Base-by-base conservation (phyloP, 2,888 invertebrate genomes). In the Hydrotaea cyrtoneurina region DNA sequence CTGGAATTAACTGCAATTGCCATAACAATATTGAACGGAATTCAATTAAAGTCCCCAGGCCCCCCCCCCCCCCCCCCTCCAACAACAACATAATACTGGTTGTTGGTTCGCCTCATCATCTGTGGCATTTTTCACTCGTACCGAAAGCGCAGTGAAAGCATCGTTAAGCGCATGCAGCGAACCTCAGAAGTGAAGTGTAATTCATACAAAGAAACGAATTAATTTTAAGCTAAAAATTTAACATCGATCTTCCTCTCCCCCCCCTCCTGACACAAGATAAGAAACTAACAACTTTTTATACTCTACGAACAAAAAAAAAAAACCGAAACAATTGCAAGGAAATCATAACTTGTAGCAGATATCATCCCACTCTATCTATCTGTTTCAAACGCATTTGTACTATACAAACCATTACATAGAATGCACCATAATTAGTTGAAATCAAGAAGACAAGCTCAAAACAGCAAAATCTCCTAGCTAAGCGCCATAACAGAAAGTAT, bases 221-320 rank as follows among this genome's bases (percentile, higher is more conserved):
- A 86, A 19, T 86, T 86, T 87, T 88, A 87, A 87, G 85, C 83
- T 85, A 39, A 85, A n/a, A 78, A 86, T 76, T 64, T 36, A 82
- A 83, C 85, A 86, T 57, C 85, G 86, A 86, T 86, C 85, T 86
- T 87, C 86, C 87, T 69, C 73, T 57, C 21, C 46, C 39, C 17
- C 21, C 10, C 69, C 31, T 62, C 62, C 31, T 4, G 3, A 31
- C 7, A 36, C 69, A 69, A 69, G 62, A 26, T 62, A 83, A 81
- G 79, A 36, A 46, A 66, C 11, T 31, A 73, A 81, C 57, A 83
- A 80, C 78, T 86, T 86, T 87, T 86, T 86, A 86, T 86, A 87
- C 83, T 86, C 86, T 84, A 43, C 73, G 23, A 55, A 69, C 31
- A 64, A 76, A 39, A 36, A 53, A 39, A n/a, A 73, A 64, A 62